These are phyloP conservation scores for Cepaea hortensis DNA, from an alignment of 2,888 invertebrate genomes.

Conservation along the genomic window DNA sequence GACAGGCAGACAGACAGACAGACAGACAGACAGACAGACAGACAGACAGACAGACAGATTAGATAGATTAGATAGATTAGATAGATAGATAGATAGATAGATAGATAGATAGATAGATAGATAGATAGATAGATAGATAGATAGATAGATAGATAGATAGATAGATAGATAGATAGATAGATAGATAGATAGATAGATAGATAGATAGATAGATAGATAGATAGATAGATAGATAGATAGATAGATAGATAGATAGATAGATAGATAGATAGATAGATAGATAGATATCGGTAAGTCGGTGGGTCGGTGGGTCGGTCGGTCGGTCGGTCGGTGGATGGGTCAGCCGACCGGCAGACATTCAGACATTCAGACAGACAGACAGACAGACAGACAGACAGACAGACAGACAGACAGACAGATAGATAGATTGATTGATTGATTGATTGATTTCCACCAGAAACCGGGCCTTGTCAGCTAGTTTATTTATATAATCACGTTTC, in stretches of 20 bases:
- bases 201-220: constrained; percentile 13
- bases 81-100: background rate
- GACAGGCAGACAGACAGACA: background rate
- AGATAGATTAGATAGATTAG: background rate
- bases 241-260: background rate
- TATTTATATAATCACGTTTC: too few relatives aligned
- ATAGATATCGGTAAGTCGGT: too few relatives aligned
- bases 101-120: background rate
- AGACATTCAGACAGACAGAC: too few relatives aligned
- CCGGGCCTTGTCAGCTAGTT: too few relatives aligned
- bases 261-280: background rate
- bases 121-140: background rate
- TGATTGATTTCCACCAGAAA: too few relatives aligned
- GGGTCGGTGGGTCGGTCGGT: too few relatives aligned
- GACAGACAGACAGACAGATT: background rate
- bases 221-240: background rate
- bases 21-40: background rate
- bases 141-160: background rate
- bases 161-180: constrained; percentile 8
- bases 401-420: too few relatives aligned
- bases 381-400: too few relatives aligned
- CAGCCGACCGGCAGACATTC: too few relatives aligned
- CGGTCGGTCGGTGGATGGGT: too few relatives aligned
- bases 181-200: constrained; percentile 13
- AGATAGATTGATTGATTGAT: too few relatives aligned